phyloP scores from a whole-genome alignment of 2,113 vertebrate species.

The Campylomormyrus tamandua region DNA sequence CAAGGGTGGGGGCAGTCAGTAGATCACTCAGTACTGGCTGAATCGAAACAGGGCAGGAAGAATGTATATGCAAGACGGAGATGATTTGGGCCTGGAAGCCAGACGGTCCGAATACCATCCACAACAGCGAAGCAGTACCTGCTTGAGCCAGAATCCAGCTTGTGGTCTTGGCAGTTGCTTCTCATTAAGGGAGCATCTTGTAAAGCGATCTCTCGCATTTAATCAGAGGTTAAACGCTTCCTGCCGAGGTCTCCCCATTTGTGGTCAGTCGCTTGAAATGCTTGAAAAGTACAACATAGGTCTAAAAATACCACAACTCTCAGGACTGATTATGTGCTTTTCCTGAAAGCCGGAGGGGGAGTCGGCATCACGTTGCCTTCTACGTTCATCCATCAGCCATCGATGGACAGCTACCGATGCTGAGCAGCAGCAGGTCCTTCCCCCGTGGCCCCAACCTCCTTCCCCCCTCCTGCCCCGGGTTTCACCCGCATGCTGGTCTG shows the following conservation, averaged over 20 bases:
- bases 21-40: not conserved
- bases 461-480: not conserved
- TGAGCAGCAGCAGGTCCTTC: too few species aligned
- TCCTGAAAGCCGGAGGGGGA: not conserved
- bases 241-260: not conserved
- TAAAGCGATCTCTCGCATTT: not conserved
- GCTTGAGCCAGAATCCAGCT: not conserved
- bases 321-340: not conserved
- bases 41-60: not conserved
- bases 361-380: not conserved
- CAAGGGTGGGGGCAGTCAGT: not conserved
- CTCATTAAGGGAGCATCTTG: not conserved
- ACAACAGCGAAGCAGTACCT: not conserved
- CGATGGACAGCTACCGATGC: not conserved
- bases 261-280: constrained; percentile 6
- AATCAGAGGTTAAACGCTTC: not conserved
- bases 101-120: not conserved
- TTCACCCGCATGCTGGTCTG: not conserved
- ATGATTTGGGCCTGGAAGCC: not conserved
- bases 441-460: not conserved
- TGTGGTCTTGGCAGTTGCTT: not conserved
- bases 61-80: not conserved
- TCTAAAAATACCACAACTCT: not conserved
- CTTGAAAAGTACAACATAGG: not conserved
- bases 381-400: not conserved